Conservation (phyloP, 2,797 vertebrate genomes). For the Acestrorhynchus altus region DNA sequence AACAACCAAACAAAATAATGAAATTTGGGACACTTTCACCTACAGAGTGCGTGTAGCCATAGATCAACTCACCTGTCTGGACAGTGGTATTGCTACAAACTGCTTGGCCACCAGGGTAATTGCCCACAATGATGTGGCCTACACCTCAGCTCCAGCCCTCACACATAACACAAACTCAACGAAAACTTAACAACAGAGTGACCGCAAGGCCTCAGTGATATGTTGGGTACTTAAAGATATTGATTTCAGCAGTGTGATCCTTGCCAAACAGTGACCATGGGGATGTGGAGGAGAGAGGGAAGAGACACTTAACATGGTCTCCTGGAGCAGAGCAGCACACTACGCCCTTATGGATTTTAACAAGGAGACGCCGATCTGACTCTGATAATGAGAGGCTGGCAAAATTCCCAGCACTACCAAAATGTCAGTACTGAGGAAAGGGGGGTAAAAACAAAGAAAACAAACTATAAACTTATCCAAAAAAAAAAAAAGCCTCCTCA, state of each 20-base stretch:
- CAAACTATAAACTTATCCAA: constrained; percentile 31
- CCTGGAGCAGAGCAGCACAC: constrained; percentile 54
- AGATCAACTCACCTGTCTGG: constrained; percentile 32
- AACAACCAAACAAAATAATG: too few species aligned
- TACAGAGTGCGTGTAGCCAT: too few species aligned
- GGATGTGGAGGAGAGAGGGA: constrained; percentile 44
- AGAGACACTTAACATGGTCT: constrained; percentile 56
- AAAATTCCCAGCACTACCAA: constrained; percentile 49
- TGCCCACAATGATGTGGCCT: constrained; percentile 43
- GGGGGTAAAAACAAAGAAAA: constrained; percentile 51
- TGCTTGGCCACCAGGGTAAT: constrained; percentile 34
- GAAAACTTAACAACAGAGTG: constrained; percentile 27
- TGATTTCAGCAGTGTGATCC: constrained; percentile 39
- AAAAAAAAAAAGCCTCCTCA: constrained; percentile 27
- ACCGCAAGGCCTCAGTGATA: constrained; percentile 23
- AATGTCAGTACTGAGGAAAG: constrained; percentile 50
- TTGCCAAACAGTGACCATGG: constrained; percentile 22
- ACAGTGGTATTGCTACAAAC: constrained; percentile 50
- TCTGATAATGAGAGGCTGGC: constrained; percentile 53
- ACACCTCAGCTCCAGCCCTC: constrained; percentile 35
- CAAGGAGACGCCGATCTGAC: constrained; percentile 52
- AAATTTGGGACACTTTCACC: background rate
- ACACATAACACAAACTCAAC: constrained; percentile 18
- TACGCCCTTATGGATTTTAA: constrained; percentile 61
- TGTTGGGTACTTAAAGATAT: constrained; percentile 35